Percentiles rank a stretch among this genome's conserved stretches.
Evolutionary conservation across 92 coral and sea anemone species (phyloP).

Genomic region (Pocillopora grandis): DNA sequence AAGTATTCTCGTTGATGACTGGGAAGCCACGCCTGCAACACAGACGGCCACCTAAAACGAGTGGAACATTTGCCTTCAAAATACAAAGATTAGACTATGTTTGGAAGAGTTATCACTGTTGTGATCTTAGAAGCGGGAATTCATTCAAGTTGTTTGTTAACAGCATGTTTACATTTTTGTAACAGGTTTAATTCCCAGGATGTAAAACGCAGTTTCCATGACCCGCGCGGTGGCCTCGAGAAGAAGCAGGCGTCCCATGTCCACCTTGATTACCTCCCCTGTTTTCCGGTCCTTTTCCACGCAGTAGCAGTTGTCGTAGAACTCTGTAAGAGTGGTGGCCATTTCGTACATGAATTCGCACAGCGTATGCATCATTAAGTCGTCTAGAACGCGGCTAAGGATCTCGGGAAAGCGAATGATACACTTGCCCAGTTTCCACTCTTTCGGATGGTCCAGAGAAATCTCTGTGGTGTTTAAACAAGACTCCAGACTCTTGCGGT

Average conservation of each 20-base stretch:
- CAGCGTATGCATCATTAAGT: slow-evolving; percentile 82
- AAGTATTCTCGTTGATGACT: too few relatives aligned
- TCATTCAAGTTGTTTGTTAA: too few relatives aligned
- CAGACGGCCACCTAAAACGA: too few relatives aligned
- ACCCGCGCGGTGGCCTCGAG: slow-evolving; percentile 96
- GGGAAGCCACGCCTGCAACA: too few relatives aligned
- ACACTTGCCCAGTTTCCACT: slow-evolving; percentile 98
- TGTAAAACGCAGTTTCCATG: slow-evolving; percentile 90
- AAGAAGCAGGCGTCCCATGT: slow-evolving; percentile 79
- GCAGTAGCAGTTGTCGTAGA: slow-evolving; percentile 97
- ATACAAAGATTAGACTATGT: too few relatives aligned
- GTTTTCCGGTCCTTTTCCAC: slow-evolving; percentile 96
- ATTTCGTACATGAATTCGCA: slow-evolving; percentile 98
- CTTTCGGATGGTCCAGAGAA: slow-evolving; percentile 92
- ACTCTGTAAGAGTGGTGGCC: slow-evolving; percentile 94
- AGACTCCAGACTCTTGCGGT: slow-evolving; percentile 73
- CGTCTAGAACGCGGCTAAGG: slow-evolving; percentile 84
- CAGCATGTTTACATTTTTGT: slow-evolving; percentile 67
- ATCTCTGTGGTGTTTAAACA: slow-evolving; percentile 66
- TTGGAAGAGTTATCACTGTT: too few relatives aligned
- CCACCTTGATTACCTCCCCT: slow-evolving; percentile 79
- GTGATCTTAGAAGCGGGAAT: too few relatives aligned
- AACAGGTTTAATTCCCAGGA: slow-evolving; percentile 95
- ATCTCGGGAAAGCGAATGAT: slow-evolving; percentile 94
- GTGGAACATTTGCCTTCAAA: too few relatives aligned